Percentiles rank a stretch among this genome's conserved stretches.
Conservation (phyloP, 1,140 invertebrate genomes). For the Antheraea mylitta region DNA sequence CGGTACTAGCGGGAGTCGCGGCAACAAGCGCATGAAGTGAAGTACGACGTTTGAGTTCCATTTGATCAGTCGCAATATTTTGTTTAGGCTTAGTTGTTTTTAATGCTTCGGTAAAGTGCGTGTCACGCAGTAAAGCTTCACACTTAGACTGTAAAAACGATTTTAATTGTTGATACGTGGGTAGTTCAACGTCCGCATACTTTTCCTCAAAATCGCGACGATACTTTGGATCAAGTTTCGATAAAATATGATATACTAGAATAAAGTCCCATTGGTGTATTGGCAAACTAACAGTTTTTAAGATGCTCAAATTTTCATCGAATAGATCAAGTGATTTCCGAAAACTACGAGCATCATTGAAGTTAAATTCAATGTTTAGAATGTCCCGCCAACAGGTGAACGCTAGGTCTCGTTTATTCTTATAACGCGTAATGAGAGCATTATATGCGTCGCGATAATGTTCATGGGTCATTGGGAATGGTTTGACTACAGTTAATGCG, state of each 20-base stretch:
- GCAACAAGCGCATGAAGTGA: not conserved
- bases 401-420: slow-evolving; percentile 30
- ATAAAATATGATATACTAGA: slow-evolving; percentile 25
- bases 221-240: slow-evolving; percentile 15
- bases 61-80: too few species aligned
- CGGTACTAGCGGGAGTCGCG: not conserved
- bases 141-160: not conserved
- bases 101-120: not conserved
- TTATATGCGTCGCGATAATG: slow-evolving; percentile 28
- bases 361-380: slow-evolving; percentile 31
- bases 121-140: not conserved
- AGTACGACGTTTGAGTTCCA: not conserved
- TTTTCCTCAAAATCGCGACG: slow-evolving; percentile 22
- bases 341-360: slow-evolving; percentile 22
- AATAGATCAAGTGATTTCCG: slow-evolving; percentile 25
- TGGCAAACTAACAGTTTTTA: slow-evolving; percentile 28
- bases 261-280: slow-evolving; percentile 26
- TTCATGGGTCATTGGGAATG: not conserved
- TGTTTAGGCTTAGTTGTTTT: not conserved
- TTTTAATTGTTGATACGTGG: not conserved
- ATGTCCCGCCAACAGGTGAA: slow-evolving; percentile 38
- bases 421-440: slow-evolving; percentile 19
- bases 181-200: not conserved
- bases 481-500: not conserved
- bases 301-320: slow-evolving; percentile 34